These are phyloP conservation scores for Lycocorax pyrrhopterus DNA, from an alignment of 2,113 vertebrate genomes.

Conservation along the genomic window DNA sequence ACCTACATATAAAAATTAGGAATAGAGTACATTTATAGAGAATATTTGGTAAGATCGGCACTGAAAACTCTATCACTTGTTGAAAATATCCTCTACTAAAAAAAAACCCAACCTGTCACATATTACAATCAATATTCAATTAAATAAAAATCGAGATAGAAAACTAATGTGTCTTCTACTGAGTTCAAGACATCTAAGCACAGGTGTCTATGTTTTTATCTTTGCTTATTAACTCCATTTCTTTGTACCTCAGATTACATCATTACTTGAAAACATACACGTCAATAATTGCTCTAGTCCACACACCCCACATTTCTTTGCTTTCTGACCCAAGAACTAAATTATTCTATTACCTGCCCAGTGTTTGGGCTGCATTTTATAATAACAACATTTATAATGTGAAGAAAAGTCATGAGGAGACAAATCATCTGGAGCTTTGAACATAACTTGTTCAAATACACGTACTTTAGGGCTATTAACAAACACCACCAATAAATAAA, in stretches of 20 bases:
- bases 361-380: neutral
- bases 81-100: neutral
- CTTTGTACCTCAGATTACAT: neutral
- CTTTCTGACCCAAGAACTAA: neutral
- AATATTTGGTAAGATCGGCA: neutral
- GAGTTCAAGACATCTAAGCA: neutral
- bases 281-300: neutral
- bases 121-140: neutral
- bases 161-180: neutral
- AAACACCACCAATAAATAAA: neutral
- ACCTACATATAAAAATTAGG: neutral
- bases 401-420: neutral
- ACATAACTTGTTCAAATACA: neutral
- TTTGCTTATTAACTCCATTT: neutral
- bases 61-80: neutral
- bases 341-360: neutral
- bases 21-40: neutral
- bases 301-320: neutral
- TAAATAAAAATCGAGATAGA: neutral
- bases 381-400: neutral
- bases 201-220: neutral
- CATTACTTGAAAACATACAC: neutral
- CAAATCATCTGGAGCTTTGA: neutral
- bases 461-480: neutral
- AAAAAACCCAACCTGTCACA: neutral